Conservation (phyloP, 2,888 invertebrate genomes). For the Nomada fucata region DNA sequence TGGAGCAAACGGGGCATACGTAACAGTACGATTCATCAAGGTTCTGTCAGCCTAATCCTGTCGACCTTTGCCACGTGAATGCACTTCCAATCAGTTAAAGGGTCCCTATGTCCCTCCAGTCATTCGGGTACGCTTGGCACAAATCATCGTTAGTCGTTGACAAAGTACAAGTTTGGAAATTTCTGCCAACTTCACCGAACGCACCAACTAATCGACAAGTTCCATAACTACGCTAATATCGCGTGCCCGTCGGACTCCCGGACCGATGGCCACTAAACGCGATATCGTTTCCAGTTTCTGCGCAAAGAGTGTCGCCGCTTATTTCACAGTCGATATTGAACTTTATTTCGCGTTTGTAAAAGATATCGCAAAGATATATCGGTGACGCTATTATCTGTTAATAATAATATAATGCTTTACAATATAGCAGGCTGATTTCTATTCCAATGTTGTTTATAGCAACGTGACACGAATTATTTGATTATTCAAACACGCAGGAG, state of each 20-base stretch:
- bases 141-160: constrained; percentile 57
- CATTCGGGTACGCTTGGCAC: constrained; percentile 50
- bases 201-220: constrained; percentile 39
- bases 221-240: constrained; percentile 45
- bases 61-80: constrained; percentile 57
- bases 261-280: not conserved
- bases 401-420: too few relatives aligned
- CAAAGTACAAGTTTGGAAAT: constrained; percentile 45
- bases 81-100: constrained; percentile 66
- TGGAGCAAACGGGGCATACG: constrained; percentile 53
- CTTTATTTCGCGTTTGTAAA: too few relatives aligned
- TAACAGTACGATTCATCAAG: constrained; percentile 64
- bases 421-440: too few relatives aligned
- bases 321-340: too few relatives aligned
- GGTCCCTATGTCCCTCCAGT: constrained; percentile 46
- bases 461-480: not conserved
- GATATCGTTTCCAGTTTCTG: not conserved
- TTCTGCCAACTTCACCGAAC: constrained; percentile 23
- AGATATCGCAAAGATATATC: not conserved
- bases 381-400: too few relatives aligned
- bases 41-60: constrained; percentile 56
- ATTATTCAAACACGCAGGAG: not conserved
- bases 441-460: too few relatives aligned
- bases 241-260: not conserved
- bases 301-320: not conserved